Percentiles rank a stretch among this genome's conserved stretches.
These are phyloP conservation scores for Rhinogobius similis DNA, from an alignment of 2,113 vertebrate species.

Conservation along the genomic window DNA sequence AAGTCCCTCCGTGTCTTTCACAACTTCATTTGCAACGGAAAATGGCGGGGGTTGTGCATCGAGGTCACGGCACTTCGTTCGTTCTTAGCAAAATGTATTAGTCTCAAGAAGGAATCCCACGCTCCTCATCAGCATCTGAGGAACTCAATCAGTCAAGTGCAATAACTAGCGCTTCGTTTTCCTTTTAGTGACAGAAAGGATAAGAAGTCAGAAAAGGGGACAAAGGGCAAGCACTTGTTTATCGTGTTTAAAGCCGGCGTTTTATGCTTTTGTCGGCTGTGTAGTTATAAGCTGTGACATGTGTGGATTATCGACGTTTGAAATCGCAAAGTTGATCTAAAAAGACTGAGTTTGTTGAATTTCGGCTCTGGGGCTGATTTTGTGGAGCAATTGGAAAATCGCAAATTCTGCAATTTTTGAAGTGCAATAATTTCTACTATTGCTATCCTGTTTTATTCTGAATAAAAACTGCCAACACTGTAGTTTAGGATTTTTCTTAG, in stretches of 20 bases:
- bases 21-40: conserved; percentile 51
- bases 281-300: too few species aligned
- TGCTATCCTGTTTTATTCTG: too few species aligned
- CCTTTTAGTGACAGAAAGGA: conserved; percentile 10
- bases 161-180: conserved; percentile 11
- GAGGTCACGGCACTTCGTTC: conserved; percentile 22
- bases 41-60: conserved; percentile 41
- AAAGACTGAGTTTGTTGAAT: too few species aligned
- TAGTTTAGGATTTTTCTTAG: too few species aligned
- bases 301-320: too few species aligned
- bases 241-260: neutral
- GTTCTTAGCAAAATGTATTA: conserved; percentile 37
- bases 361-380: too few species aligned
- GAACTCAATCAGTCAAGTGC: conserved; percentile 34
- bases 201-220: conserved; percentile 9
- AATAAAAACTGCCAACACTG: too few species aligned
- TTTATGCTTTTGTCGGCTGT: conserved; percentile 1
- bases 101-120: conserved; percentile 18
- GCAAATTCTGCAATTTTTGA: too few species aligned
- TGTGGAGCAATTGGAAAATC: too few species aligned
- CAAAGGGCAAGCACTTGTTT: neutral
- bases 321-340: too few species aligned
- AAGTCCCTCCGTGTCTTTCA: conserved; percentile 61
- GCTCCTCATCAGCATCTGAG: conserved; percentile 23
- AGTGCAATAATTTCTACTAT: too few species aligned